Percentiles rank a stretch among this genome's conserved stretches.
Conservation (phyloP, 2,888 invertebrate species). For the Electrophaes corylata region DNA sequence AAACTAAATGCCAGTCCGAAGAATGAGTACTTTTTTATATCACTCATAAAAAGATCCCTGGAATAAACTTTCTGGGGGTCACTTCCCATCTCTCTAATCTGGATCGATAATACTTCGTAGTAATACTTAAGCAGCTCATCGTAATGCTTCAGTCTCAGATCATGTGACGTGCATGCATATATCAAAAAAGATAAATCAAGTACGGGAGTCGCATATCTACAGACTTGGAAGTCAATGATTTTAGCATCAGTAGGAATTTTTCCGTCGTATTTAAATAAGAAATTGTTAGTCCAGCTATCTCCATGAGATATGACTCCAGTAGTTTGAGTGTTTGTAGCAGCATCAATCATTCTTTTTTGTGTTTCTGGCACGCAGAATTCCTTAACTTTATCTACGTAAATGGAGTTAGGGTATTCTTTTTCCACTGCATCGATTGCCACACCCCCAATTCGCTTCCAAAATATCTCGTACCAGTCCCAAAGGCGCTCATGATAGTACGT, state of each 20-base stretch:
- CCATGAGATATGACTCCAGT: slow-evolving; percentile 88
- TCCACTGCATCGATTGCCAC: slow-evolving; percentile 86
- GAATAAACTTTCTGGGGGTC: slow-evolving; percentile 83
- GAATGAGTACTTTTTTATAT: slow-evolving; percentile 82
- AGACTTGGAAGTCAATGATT: slow-evolving; percentile 89
- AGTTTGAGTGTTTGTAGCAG: slow-evolving; percentile 57
- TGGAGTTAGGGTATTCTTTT: slow-evolving; percentile 84
- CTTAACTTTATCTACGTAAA: slow-evolving; percentile 83
- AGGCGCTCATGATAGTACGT: slow-evolving; percentile 82
- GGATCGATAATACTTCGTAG: slow-evolving; percentile 78
- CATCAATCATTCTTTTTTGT: slow-evolving; percentile 75
- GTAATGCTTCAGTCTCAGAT: slow-evolving; percentile 83
- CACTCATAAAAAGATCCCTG: slow-evolving; percentile 75
- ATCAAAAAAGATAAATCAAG: slow-evolving; percentile 83
- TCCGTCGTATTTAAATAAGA: slow-evolving; percentile 79
- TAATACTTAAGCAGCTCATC: slow-evolving; percentile 85
- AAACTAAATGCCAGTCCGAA: slow-evolving; percentile 85
- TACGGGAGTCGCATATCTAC: slow-evolving; percentile 83
- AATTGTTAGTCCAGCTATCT: slow-evolving; percentile 91
- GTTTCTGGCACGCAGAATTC: slow-evolving; percentile 80
- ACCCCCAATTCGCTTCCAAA: slow-evolving; percentile 75
- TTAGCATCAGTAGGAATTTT: slow-evolving; percentile 68
- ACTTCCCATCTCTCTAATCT: slow-evolving; percentile 85
- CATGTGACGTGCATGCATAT: slow-evolving; percentile 85
- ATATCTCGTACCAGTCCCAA: slow-evolving; percentile 84